A percentile compares a stretch with the other conserved stretches of the same genome.
phyloP scores from a whole-genome alignment of 2,888 invertebrate species.

The Heliconius ethilla region DNA sequence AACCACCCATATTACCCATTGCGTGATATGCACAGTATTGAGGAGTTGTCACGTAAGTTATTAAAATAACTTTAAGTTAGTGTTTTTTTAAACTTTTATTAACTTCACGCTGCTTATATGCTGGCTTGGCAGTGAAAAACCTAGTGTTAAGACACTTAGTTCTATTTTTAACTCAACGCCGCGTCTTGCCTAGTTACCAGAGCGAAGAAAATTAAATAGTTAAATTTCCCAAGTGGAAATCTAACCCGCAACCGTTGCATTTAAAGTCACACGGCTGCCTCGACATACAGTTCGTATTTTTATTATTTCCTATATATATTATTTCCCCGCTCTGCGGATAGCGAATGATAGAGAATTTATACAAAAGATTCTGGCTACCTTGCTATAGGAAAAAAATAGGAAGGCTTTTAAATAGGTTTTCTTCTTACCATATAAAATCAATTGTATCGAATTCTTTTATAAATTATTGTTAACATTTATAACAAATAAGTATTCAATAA shows the following conservation, averaged over 20 bases:
- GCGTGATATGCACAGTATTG: conserved; percentile 80
- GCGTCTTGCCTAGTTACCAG: no score
- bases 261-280: no score
- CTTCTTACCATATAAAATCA: neutral
- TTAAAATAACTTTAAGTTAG: neutral
- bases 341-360: neutral
- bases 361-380: neutral
- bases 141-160: no score
- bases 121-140: no score
- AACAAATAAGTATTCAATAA: neutral
- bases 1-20: conserved; percentile 77
- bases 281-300: no score
- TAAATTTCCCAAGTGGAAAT: no score
- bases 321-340: neutral
- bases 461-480: neutral
- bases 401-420: neutral
- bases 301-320: no score
- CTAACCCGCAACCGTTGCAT: no score
- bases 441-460: neutral
- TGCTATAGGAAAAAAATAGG: neutral
- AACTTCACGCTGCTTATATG: neutral
- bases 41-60: conserved; percentile 77
- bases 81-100: neutral
- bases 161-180: no score
- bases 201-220: no score